A percentile compares a stretch with the other conserved stretches of the same genome.
These are phyloP conservation scores for Acheta domesticus DNA, from an alignment of 2,888 invertebrate species.

Conservation along the genomic window DNA sequence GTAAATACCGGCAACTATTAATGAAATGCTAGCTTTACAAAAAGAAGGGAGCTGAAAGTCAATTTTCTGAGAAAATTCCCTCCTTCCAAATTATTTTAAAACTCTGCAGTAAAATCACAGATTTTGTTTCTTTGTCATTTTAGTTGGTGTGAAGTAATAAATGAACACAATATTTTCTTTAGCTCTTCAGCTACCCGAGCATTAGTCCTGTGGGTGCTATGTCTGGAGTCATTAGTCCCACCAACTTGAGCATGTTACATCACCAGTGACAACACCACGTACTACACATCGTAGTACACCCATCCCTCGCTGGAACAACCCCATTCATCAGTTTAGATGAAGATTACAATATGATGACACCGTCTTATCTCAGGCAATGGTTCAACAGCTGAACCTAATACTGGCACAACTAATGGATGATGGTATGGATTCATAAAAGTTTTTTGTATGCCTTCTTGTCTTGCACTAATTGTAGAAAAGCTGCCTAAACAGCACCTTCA, in stretches of 20 bases:
- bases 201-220: slow-evolving; percentile 74
- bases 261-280: slow-evolving; percentile 68
- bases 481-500: too few relatives aligned
- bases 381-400: slow-evolving; percentile 60
- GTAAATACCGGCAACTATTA: too few relatives aligned
- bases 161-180: slow-evolving; percentile 40
- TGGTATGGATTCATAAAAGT: slow-evolving; percentile 51
- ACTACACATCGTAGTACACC: slow-evolving; percentile 60
- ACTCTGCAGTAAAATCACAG: too few relatives aligned
- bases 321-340: slow-evolving; percentile 88
- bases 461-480: background rate
- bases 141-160: too few relatives aligned
- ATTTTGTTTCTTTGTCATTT: too few relatives aligned
- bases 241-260: slow-evolving; percentile 76
- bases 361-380: slow-evolving; percentile 56
- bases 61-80: too few relatives aligned
- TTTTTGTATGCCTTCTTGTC: background rate
- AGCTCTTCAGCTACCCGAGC: slow-evolving; percentile 91
- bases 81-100: too few relatives aligned
- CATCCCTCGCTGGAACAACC: slow-evolving; percentile 76
- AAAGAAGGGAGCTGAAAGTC: too few relatives aligned
- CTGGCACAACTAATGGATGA: slow-evolving; percentile 78
- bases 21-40: too few relatives aligned
- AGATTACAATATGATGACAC: slow-evolving; percentile 91
- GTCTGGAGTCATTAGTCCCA: slow-evolving; percentile 84